phyloP scores from a whole-genome alignment of 2,113 vertebrate genomes.

The Chrysemys picta region DNA sequence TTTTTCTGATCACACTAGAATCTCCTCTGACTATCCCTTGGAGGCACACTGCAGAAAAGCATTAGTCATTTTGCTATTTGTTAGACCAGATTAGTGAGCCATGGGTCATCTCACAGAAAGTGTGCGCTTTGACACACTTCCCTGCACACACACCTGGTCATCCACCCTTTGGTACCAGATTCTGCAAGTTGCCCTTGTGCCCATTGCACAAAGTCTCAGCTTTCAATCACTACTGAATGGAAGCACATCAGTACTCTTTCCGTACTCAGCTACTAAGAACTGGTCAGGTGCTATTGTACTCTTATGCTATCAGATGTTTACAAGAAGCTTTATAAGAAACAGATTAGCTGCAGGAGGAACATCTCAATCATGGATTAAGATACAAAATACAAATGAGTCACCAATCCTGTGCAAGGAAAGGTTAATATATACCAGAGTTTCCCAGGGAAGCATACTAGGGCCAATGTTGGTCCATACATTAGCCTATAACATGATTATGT shows the following conservation, averaged over 20 bases:
- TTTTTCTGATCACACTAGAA: slow-evolving; percentile 33
- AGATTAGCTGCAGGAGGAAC: background rate
- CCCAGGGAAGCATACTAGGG: background rate
- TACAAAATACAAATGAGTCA: background rate
- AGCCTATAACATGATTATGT: background rate
- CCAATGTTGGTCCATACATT: background rate
- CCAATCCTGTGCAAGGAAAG: background rate
- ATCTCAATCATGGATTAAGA: background rate
- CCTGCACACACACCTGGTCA: background rate
- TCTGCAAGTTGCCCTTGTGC: background rate
- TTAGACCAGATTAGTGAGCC: slow-evolving; percentile 9
- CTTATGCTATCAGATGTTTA: background rate
- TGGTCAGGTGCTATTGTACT: background rate
- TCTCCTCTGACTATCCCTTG: slow-evolving; percentile 55
- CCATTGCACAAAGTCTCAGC: background rate
- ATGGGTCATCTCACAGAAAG: slow-evolving; percentile 26
- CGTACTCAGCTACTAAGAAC: background rate
- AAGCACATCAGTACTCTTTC: background rate
- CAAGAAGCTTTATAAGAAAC: background rate
- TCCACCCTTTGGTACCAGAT: background rate
- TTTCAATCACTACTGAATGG: background rate
- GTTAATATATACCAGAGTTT: background rate
- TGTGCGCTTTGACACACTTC: background rate
- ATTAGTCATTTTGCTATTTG: slow-evolving; percentile 40
- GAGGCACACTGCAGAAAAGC: slow-evolving; percentile 23